Evolutionary conservation across 2,888 invertebrate species (phyloP), one percentile per base, ranked within the genome.

Genomic region (Crepidodera aurea): DNA sequence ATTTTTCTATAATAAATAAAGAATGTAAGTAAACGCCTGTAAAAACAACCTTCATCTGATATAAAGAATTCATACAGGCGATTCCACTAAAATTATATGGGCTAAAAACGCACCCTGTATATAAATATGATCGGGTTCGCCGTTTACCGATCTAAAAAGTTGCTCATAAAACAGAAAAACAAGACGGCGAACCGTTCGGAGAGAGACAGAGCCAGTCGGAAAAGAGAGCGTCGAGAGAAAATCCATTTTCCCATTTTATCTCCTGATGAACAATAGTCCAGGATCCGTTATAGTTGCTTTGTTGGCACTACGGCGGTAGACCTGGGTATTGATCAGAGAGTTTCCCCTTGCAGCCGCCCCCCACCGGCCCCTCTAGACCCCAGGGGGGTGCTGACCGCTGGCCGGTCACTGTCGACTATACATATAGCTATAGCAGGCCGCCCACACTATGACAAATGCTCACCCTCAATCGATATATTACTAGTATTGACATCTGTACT

Each of bases 221-320:
- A 54, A 58, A 53, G 60, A 54, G 50, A 48, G 51, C 46, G 59
- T 22, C 65, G 67, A 60, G 65, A 73, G 75, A 75, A 77, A 78
- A 78, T 78, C 77, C 78, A 79, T 78, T 78, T 81, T 80, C 81
- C 79, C 81, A 80, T 81, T 81, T 81, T 81, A 81, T 81, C 80
- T 80, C 77, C 77, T 78, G 80, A 81, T 81, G 81, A 81, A 81
- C 81, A 81, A 81, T 81, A 80, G 80, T 79, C 79, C 79, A 80
- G 81, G 79, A 81, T 81, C 80, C 80, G 80, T 80, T 81, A 81
- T 81, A 81, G 81, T 81, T 81, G 81, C 81, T 81, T 81, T 81
- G 81, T 81, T 81, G 79, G 80, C 81, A 81, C 79, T 81, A 79
- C 79, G 79, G 80, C 79, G 81, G 80, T 80, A 80, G 81, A 80